phyloP scores from a whole-genome alignment of 2,113 vertebrate genomes.

The Halcyon malimbica region DNA sequence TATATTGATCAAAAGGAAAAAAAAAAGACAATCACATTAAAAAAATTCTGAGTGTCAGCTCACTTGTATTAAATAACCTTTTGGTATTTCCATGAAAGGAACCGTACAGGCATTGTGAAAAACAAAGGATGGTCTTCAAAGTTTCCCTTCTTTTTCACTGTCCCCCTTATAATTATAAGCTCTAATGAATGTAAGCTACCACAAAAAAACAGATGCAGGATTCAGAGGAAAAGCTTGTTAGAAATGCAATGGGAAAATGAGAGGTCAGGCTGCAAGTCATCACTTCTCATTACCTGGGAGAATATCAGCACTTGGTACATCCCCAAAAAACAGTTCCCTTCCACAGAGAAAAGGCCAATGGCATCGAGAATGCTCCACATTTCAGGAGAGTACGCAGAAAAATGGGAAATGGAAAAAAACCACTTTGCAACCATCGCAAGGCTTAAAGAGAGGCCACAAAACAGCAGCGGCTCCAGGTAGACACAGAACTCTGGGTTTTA shows the following conservation, averaged over 20 bases:
- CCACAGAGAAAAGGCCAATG: neutral
- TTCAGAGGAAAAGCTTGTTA: neutral
- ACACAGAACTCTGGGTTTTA: neutral
- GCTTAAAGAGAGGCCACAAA: neutral
- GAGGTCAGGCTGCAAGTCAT: neutral
- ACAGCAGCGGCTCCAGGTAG: neutral
- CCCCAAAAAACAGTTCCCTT: neutral
- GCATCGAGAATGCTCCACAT: neutral
- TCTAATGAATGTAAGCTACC: neutral
- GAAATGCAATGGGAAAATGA: neutral
- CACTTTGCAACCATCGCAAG: neutral
- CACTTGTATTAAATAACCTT: neutral
- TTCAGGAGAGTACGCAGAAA: neutral
- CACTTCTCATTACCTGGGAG: neutral
- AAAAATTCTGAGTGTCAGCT: conserved; percentile 22
- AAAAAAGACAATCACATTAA: neutral
- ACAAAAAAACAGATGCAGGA: neutral
- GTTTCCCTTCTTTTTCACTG: neutral
- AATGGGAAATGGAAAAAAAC: neutral
- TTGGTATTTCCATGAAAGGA: neutral
- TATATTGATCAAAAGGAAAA: conserved; percentile 50
- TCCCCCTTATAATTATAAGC: neutral
- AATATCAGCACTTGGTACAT: neutral
- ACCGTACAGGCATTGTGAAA: neutral
- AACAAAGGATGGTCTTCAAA: conserved; percentile 41